Evolutionary conservation across 35 echinoderm and acorn worm genomes (phyloP), one percentile per base, ranked within the genome.

Genomic region (Diadema setosum): DNA sequence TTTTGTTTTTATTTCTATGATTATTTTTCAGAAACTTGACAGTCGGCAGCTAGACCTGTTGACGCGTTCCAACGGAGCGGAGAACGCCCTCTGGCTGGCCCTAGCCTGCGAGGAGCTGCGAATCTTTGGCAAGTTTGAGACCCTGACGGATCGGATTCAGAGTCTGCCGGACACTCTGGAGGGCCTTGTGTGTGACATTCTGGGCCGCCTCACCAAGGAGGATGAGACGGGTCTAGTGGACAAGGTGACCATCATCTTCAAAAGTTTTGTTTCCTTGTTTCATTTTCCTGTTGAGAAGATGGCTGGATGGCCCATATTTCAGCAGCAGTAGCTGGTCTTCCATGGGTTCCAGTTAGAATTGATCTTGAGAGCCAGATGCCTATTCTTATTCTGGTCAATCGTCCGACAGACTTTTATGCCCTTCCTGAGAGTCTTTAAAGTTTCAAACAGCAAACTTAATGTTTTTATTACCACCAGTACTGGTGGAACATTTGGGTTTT

Each of bases 31-130:
- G 96, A 94, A 84, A 24, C 86, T 98, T 45, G 92, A 98, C 36
- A 67, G 92, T 25, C 85, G 92, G 45, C 96, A 98, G 46, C 39
- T 90, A n/a, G 35, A 86, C 7, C 36, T 94, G 4, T 59, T 98
- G 64, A 90, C 86, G 3, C 31, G 63, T 29, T 89, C 96, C 31
- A 60, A 78, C 24, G 96, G 96, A 80, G 91, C 96, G 14, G 78
- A 91, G 80, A 98, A 98, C 52, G 92, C 92, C 27, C 92, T 98
- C 15, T 98, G 96, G 96, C 75, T 98, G 85, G 91, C 91, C 1
- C 18, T 98, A 78, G 89, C 92, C n/a, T 98, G 96, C 57, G 96
- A 98, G 52, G 96, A 98, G 39, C 73, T 98, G 3, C 44, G 96
- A 18, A 89, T 98, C 18, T 98, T 91, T 83, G 96, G 96, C 30